Evolutionary conservation across 2,113 vertebrate species (phyloP).

Genomic region (Centropristis striata): DNA sequence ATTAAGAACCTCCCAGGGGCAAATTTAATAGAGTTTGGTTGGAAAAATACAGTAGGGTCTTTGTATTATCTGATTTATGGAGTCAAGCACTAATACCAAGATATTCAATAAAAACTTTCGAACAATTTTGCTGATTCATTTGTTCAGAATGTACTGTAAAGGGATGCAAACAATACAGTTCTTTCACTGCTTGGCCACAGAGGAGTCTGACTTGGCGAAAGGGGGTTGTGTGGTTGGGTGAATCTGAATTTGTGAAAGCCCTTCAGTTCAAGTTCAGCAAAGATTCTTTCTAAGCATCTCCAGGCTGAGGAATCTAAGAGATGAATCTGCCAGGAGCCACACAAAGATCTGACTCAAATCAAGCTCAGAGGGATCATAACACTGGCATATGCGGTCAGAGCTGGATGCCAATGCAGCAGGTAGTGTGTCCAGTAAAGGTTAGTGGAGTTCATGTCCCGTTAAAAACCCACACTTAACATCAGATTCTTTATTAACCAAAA

Average conservation of each 20-base stretch:
- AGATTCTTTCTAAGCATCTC: conserved; percentile 32
- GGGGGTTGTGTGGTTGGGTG: conserved; percentile 48
- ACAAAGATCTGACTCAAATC: conserved; percentile 36
- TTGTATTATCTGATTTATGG: too few species aligned
- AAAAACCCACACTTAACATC: neutral
- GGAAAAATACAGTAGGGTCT: too few species aligned
- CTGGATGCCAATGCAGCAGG: neutral
- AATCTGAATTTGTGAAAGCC: conserved; percentile 56
- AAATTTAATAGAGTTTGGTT: conserved; percentile 33
- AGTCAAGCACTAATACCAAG: conserved; percentile 28
- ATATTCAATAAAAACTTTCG: conserved; percentile 21
- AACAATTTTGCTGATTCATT: conserved; percentile 55
- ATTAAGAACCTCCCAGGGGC: neutral
- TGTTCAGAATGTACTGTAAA: conserved; percentile 7
- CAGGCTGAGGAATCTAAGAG: conserved; percentile 48
- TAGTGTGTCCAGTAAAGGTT: too few species aligned
- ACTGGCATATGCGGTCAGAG: conserved; percentile 2
- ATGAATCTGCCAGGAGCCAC: conserved; percentile 58
- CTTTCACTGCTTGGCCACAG: conserved; percentile 42
- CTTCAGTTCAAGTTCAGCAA: conserved; percentile 35
- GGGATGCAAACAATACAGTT: conserved; percentile 37
- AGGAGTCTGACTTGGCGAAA: conserved; percentile 6
- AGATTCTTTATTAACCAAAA: neutral
- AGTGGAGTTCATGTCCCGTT: neutral
- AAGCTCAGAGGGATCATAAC: conserved; percentile 34